A percentile compares a stretch with the other conserved stretches of the same genome.
Conservation (phyloP, 2,888 invertebrate species). For the Euplexia lucipara region DNA sequence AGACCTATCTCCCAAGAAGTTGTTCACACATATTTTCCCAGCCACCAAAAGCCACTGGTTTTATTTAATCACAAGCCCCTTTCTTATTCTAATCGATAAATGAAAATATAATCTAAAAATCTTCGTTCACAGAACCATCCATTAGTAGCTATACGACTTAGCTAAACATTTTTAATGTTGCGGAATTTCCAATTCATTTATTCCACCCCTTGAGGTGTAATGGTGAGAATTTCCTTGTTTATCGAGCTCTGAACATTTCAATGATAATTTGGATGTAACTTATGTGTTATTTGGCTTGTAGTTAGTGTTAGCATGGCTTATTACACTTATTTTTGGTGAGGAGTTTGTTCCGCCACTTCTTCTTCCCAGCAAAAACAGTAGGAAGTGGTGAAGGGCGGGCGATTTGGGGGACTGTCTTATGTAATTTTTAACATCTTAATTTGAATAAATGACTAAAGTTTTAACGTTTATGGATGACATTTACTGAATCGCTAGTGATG, state of each 20-base stretch:
- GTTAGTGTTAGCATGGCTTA: too few species aligned
- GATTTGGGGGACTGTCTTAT: too few species aligned
- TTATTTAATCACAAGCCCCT: conserved; percentile 14
- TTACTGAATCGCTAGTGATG: too few species aligned
- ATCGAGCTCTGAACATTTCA: background rate
- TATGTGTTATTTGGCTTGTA: background rate
- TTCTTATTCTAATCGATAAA: conserved; percentile 20
- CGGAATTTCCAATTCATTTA: conserved; percentile 55
- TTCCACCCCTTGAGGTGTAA: conserved; percentile 11
- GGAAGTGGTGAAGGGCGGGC: too few species aligned
- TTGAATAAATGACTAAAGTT: too few species aligned
- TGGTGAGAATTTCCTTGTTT: conserved; percentile 16
- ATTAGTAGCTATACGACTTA: conserved; percentile 19
- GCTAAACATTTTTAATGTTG: conserved; percentile 47
- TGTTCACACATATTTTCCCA: too few species aligned
- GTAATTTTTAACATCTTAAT: too few species aligned
- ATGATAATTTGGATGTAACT: background rate
- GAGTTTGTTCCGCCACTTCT: too few species aligned
- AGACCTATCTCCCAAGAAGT: background rate
- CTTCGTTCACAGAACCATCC: conserved; percentile 24
- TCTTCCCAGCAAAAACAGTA: too few species aligned
- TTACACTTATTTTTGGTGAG: too few species aligned
- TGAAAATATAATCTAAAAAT: conserved; percentile 38
- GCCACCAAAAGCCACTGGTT: too few species aligned
- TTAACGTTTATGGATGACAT: too few species aligned